Base-by-base conservation (phyloP, 2,888 invertebrate genomes). In the Lumbricus terrestris region DNA sequence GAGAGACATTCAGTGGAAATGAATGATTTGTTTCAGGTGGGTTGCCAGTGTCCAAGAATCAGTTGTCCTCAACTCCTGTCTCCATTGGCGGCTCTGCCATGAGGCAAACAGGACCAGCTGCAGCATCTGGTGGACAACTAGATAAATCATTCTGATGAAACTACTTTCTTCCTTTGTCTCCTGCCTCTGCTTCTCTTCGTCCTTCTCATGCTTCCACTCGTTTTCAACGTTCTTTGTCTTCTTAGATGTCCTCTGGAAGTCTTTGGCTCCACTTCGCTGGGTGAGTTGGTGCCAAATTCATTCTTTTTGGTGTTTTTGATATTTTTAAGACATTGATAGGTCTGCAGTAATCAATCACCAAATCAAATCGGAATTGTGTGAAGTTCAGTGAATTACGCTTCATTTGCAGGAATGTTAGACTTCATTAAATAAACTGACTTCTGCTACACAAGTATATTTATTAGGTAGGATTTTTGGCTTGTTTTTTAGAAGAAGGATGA, bases 331-430 rank as follows among this genome's bases (percentile, higher is more conserved):
- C 6, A n/a, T 69, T 69, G 13, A 69, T n/a, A 29, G n/a, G n/a
- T n/a, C n/a, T 69, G 69, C 69, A 69, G 69, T 69, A 69, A 69
- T n/a, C 29, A n/a, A 29, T 69, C 29, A 47, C 47, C 47, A 69
- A 69, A n/a, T 69, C 69, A 69, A 69, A 69, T 69, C 69, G n/a
- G 69, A 69, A n/a, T 69, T 69, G 29, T 69, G n/a, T n/a, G n/a
- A n/a, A 69, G n/a, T 69, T 69, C n/a, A 20, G 69, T 69, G 69
- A n/a, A 54, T 23, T n/a, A 69, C n/a, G 69, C 69, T 69, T 69
- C n/a, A n/a, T 69, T 69, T 69, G 69, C n/a, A 69, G 69, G 69
- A 69, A n/a, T 69, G n/a, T 69, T 69, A 69, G n/a, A n/a, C n/a
- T 15, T 29, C 2, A 11, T 69, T 29, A 69, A 69, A n/a, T 69